Evolutionary conservation across 2,113 vertebrate genomes (phyloP).

Genomic region (Syrmaticus mikado): DNA sequence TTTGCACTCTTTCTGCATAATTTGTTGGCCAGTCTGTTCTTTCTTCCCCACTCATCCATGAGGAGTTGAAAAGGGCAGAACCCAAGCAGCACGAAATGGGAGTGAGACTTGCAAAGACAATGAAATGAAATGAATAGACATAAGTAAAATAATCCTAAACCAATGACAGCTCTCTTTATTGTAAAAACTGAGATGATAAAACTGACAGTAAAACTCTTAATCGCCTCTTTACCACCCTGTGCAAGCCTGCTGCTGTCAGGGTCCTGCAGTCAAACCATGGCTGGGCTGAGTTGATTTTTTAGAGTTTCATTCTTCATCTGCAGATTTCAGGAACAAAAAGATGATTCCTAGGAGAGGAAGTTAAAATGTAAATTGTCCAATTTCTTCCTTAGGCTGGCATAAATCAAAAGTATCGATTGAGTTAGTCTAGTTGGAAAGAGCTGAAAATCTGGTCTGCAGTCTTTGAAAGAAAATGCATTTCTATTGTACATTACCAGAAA

Average conservation of each 20-base stretch:
- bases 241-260: conserved; percentile 28
- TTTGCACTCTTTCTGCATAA: background rate
- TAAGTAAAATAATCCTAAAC: conserved; percentile 71
- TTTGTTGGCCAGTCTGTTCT: background rate
- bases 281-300: conserved; percentile 37
- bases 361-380: conserved; percentile 63
- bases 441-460: conserved; percentile 13
- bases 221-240: conserved; percentile 32
- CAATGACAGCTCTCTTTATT: conserved; percentile 63
- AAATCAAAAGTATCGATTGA: conserved; percentile 50
- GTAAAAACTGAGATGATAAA: conserved; percentile 60
- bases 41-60: background rate
- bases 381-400: conserved; percentile 39
- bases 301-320: conserved; percentile 65
- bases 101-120: conserved; percentile 54
- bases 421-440: conserved; percentile 17
- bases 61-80: conserved; percentile 57
- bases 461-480: conserved; percentile 36
- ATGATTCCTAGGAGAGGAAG: conserved; percentile 60
- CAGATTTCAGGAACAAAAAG: conserved; percentile 27
- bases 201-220: conserved; percentile 72
- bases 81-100: background rate
- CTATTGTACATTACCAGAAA: conserved; percentile 13
- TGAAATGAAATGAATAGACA: conserved; percentile 65
- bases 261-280: background rate